These are phyloP conservation scores for Elanus axillaris DNA, from an alignment of 2,113 vertebrate genomes.

Conservation along the genomic window DNA sequence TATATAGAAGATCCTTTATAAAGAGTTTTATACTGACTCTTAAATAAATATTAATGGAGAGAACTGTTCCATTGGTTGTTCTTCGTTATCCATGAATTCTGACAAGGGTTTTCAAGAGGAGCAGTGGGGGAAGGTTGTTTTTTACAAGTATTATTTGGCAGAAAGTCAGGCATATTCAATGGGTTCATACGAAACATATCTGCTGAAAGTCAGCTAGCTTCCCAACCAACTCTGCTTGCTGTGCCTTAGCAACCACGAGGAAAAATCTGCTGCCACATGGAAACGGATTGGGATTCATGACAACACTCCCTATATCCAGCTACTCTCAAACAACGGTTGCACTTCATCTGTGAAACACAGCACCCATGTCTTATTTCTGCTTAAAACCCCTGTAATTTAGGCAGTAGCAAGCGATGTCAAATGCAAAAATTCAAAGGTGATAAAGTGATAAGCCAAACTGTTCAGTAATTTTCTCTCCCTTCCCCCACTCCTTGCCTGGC, in stretches of 20 bases:
- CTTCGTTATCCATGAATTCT: background rate
- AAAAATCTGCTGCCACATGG: constrained; percentile 58
- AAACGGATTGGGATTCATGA: constrained; percentile 50
- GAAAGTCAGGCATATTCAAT: constrained; percentile 7
- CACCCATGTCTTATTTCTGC: background rate
- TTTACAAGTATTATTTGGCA: constrained; percentile 3
- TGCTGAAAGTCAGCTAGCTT: constrained; percentile 38
- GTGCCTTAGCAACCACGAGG: constrained; percentile 50
- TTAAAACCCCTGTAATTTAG: background rate
- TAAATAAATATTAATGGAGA: background rate
- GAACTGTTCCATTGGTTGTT: background rate
- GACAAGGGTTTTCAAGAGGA: background rate
- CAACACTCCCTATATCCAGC: background rate
- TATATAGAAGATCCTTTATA: background rate
- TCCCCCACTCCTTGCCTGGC: background rate
- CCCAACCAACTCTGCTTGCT: constrained; percentile 39
- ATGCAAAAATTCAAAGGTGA: background rate
- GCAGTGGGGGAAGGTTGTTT: background rate
- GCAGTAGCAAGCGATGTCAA: background rate
- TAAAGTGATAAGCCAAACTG: background rate
- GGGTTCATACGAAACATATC: background rate
- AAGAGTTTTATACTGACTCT: background rate
- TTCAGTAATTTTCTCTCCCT: background rate
- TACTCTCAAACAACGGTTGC: background rate
- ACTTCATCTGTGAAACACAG: background rate